Conservation (phyloP, 1,140 invertebrate genomes). For the Sycobia sp. region DNA sequence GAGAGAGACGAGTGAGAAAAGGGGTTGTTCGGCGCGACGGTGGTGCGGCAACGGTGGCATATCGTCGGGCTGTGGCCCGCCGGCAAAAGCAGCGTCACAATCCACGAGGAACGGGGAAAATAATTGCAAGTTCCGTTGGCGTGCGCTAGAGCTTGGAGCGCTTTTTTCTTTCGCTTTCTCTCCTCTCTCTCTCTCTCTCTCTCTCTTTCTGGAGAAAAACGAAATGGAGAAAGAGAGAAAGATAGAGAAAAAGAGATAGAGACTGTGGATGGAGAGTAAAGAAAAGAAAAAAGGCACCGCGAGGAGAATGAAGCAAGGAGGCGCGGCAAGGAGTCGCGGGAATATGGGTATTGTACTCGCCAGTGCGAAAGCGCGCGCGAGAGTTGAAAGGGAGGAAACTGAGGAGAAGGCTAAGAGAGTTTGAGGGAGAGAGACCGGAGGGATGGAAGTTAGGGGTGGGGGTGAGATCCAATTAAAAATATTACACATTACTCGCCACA, state of each 20-base stretch:
- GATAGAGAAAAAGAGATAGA: neutral
- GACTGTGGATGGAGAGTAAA: constrained; percentile 13
- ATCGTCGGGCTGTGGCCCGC: constrained; percentile 1
- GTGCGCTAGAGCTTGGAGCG: constrained; percentile 14
- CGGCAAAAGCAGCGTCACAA: constrained; percentile 24
- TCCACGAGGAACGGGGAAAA: constrained; percentile 41
- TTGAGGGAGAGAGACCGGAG: constrained; percentile 14
- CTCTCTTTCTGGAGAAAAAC: too few species aligned
- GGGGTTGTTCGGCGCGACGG: neutral
- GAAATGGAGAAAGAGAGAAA: constrained; percentile 17
- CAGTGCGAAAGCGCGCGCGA: neutral
- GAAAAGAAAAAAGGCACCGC: neutral
- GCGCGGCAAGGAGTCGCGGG: neutral
- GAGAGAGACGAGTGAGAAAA: neutral
- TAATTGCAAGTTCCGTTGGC: constrained; percentile 47
- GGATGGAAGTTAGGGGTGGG: too few species aligned
- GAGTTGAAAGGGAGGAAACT: constrained; percentile 5
- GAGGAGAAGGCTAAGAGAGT: too few species aligned
- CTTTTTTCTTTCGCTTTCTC: constrained; percentile 16
- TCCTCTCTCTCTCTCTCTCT: too few species aligned
- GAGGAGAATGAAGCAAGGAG: constrained; percentile 8
- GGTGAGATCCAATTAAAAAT: constrained; percentile 61
- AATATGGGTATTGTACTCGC: neutral
- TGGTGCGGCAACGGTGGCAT: too few species aligned
- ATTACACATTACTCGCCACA: constrained; percentile 55